Conservation (phyloP, 2,113 vertebrate genomes). For the Melanotaenia duboulayi region DNA sequence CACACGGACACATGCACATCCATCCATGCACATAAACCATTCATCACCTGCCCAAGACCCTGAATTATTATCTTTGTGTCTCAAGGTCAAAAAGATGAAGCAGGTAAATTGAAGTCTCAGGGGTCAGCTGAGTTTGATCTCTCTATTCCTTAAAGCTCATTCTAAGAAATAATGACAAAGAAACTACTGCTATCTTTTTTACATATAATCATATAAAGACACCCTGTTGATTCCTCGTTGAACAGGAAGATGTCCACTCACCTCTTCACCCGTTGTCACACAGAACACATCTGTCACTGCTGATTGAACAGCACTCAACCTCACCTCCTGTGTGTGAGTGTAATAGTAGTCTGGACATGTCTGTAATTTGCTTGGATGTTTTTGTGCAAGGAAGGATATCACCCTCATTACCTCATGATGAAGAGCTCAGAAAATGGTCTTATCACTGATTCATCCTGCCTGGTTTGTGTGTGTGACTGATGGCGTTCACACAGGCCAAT, state of each 20-base stretch:
- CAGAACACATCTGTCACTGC: slow-evolving; percentile 24
- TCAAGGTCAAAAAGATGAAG: slow-evolving; percentile 96
- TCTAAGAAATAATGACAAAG: slow-evolving; percentile 88
- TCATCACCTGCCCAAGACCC: slow-evolving; percentile 93
- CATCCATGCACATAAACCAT: slow-evolving; percentile 95
- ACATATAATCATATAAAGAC: slow-evolving; percentile 46
- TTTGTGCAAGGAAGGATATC: slow-evolving; percentile 67
- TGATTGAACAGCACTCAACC: slow-evolving; percentile 16
- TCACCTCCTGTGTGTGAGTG: background rate
- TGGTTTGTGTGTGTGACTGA: slow-evolving; percentile 68
- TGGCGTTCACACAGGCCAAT: slow-evolving; percentile 58
- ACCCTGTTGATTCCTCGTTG: slow-evolving; percentile 22
- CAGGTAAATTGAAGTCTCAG: slow-evolving; percentile 96
- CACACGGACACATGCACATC: slow-evolving; percentile 66
- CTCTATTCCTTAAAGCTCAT: slow-evolving; percentile 89
- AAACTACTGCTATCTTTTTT: slow-evolving; percentile 85
- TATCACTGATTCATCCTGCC: slow-evolving; percentile 74
- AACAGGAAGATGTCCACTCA: slow-evolving; percentile 47
- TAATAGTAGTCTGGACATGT: slow-evolving; percentile 5
- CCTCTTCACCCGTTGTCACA: slow-evolving; percentile 27
- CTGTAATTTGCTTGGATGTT: slow-evolving; percentile 50
- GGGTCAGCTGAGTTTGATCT: slow-evolving; percentile 95
- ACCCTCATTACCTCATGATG: slow-evolving; percentile 72
- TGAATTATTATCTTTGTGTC: slow-evolving; percentile 96
- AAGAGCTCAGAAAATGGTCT: slow-evolving; percentile 75